phyloP scores from a whole-genome alignment of 2,113 vertebrate species.

The Morone saxatilis region DNA sequence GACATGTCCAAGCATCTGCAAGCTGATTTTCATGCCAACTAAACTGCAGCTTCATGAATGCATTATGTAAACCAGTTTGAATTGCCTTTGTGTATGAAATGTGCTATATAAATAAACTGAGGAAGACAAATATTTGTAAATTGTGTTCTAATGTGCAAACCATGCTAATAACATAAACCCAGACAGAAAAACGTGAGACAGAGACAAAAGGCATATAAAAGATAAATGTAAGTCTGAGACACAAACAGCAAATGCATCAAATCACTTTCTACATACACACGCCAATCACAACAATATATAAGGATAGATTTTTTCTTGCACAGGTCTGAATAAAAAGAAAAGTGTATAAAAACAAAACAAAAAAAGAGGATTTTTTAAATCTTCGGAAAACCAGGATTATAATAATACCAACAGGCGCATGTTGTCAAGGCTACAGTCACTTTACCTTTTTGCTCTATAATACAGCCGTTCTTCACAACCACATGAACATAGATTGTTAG shows the following conservation, averaged over 20 bases:
- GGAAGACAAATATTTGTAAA: neutral
- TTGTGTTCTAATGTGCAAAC: neutral
- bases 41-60: neutral
- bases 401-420: too few species aligned
- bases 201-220: neutral
- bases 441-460: neutral
- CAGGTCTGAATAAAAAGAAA: neutral
- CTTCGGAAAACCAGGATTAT: neutral
- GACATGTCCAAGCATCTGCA: neutral
- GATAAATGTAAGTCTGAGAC: too few species aligned
- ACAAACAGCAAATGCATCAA: neutral
- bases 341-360: neutral
- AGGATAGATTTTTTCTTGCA: neutral
- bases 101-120: neutral
- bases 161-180: neutral
- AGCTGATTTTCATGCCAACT: neutral
- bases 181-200: neutral
- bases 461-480: neutral
- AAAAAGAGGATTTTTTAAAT: neutral
- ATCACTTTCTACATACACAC: neutral
- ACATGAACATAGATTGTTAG: neutral
- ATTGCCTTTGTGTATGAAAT: neutral
- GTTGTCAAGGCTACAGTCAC: too few species aligned
- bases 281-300: too few species aligned
- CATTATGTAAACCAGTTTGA: constrained; percentile 3